phyloP scores from a whole-genome alignment of 1,140 invertebrate genomes.

The Drosophila elegans region DNA sequence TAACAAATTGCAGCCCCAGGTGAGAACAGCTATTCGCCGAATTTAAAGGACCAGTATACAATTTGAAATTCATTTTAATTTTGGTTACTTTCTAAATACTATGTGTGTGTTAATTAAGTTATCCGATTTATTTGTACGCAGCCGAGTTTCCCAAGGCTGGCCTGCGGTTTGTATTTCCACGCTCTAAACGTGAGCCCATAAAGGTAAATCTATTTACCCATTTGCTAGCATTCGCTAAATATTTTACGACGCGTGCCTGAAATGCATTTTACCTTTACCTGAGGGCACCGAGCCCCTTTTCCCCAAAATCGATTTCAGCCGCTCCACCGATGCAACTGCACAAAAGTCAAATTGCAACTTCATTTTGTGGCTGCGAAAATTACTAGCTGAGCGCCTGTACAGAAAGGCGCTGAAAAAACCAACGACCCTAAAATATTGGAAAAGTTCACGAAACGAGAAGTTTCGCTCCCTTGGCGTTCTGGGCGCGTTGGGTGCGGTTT shows the following conservation, averaged over 20 bases:
- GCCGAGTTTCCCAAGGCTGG: constrained; percentile 2
- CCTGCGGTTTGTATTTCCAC: constrained; percentile 1
- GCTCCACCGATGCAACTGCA: constrained; percentile 32
- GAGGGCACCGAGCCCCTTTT: constrained; percentile 13
- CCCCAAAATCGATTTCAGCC: constrained; percentile 42
- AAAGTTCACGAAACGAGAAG: constrained; percentile 39
- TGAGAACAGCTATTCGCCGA: too few species aligned
- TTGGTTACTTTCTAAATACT: background rate
- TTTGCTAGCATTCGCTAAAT: constrained; percentile 60
- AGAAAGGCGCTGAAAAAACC: constrained; percentile 38
- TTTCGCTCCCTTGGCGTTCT: constrained; percentile 6
- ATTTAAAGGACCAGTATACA: background rate
- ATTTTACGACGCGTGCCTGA: constrained; percentile 64
- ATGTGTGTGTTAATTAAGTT: constrained; percentile 32
- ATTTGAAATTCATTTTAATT: background rate
- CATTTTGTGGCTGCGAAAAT: constrained; percentile 67
- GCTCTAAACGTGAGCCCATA: constrained; percentile 42
- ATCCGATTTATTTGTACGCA: constrained; percentile 8
- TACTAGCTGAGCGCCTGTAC: constrained; percentile 49
- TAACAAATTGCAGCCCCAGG: background rate
- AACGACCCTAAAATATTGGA: constrained; percentile 50
- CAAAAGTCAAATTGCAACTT: constrained; percentile 66
- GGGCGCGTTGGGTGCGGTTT: constrained; percentile 50
- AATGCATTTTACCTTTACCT: constrained; percentile 50
- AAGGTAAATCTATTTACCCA: constrained; percentile 65